Base-by-base conservation (phyloP, 2,888 invertebrate species). In the Pheosia gnoma region DNA sequence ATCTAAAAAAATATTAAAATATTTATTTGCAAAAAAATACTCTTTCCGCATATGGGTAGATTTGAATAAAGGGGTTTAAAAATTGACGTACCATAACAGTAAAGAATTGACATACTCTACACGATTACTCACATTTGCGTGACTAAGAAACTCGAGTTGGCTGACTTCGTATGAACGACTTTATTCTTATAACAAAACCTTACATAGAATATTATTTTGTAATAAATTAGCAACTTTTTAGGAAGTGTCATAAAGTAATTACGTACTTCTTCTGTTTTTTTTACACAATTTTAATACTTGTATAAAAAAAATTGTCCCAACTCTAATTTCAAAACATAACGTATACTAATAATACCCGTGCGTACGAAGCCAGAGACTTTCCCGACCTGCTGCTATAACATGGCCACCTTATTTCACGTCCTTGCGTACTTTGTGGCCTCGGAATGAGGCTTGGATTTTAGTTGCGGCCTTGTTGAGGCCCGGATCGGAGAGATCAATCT, bases 371-470 rank as follows among this genome's bases (percentile, higher is more conserved):
- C 83, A 81, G 73, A 71, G 74, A 74, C 70, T 72, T 60, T 79
- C 78, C 75, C 66, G 77, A 74, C 74, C 72, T 70, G 71, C 70
- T 62, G 68, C 65, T 65, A 65, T 61, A 67, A 39, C 63, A 56
- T 79, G 78, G 83, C 63, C 83, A 77, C 71, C 76, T 86, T 92
- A 94, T 84, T 93, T 93, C 70, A 93, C 93, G 60, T 97, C 97
- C 90, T 97, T 97, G 91, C 97, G 97, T 61, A 96, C 96, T 94
- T 97, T 97, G 93, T 98, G 97, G 66, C 97, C 97, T 71, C 98
- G 96, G 96, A 98, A 98, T 58, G 98, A 97, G 61, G 98, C 98
- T 86, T 98, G 98, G 71, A 98, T 98, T 94, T 98, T 98, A 66
- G 97, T 97, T 41, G 98, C 98, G 0, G 98, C 98, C 86, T 97